Evolutionary conservation across 2,113 vertebrate genomes (phyloP).

Genomic region (Bubalus kerabau): DNA sequence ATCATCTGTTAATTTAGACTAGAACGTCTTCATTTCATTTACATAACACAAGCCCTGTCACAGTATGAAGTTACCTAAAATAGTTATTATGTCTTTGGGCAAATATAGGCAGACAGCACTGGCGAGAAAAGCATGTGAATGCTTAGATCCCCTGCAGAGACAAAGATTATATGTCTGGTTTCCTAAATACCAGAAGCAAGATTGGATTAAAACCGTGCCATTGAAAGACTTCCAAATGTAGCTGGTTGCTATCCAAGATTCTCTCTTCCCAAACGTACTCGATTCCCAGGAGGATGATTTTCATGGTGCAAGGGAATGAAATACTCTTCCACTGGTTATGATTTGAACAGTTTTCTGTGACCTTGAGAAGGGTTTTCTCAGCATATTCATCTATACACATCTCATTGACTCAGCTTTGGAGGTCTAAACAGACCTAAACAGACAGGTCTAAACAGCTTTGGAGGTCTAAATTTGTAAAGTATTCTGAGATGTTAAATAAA

Average conservation of each 20-base stretch:
- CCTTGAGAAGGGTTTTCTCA: constrained; percentile 16
- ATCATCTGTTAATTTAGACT: constrained; percentile 67
- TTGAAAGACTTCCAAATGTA: constrained; percentile 56
- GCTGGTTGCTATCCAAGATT: background rate
- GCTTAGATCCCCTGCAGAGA: constrained; percentile 69
- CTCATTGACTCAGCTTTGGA: background rate
- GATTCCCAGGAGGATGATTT: background rate
- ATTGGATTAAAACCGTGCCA: constrained; percentile 56
- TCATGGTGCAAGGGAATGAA: background rate
- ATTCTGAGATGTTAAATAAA: background rate
- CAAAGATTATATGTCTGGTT: constrained; percentile 75
- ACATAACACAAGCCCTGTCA: constrained; percentile 66
- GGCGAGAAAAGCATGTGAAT: constrained; percentile 58
- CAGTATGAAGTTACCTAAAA: constrained; percentile 77
- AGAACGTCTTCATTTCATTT: constrained; percentile 72
- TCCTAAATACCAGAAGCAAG: constrained; percentile 69
- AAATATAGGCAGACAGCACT: constrained; percentile 69
- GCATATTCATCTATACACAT: constrained; percentile 3
- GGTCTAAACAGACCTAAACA: background rate
- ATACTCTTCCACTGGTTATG: background rate
- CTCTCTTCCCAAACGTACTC: background rate
- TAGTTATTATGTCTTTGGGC: constrained; percentile 76
- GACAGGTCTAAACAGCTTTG: background rate
- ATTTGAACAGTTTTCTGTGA: background rate
- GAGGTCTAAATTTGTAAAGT: constrained; percentile 1